Base-by-base conservation (phyloP, 2,113 vertebrate species). In the Xiphophorus hellerii region DNA sequence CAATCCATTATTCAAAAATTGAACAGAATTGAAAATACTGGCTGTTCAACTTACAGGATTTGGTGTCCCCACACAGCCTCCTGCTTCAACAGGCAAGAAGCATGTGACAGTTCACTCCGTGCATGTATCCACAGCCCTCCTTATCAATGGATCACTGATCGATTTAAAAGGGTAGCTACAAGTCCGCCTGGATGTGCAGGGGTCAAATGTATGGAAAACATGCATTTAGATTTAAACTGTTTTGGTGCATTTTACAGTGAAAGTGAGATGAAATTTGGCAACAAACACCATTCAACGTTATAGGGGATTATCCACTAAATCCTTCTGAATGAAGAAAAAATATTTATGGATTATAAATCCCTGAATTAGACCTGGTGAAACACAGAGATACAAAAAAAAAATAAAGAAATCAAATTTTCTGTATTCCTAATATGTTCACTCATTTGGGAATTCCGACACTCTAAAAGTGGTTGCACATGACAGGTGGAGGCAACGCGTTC, bases 131-230 rank as follows among this genome's bases (percentile, higher is more conserved):
- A 70, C 39, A 28, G 31, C 25, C 14, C 76, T 69, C 29, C 3
- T 69, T 60, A 80, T 77, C 60, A 62, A 77, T 65, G 10, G 27
- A 64, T 58, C 25, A 60, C 13, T 42, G 60, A 83, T 72, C n/a
- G 35, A 44, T 33, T 54, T 2, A 51, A 29, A 69, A 8, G 28
- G 64, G 65, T 29, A 58, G 25, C 51, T 58, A 44, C 42, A 51
- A 58, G 29, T 29, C 31, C 11, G 31, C 12, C 72, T 27, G 11
- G 20, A 33, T 35, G 42, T 14, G 28, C 20, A 25, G 3, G 15
- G 22, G 27, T 30, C 77, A 44, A 39, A 72, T 48, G 62, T 58
- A 58, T 74, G 77, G 62, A 78, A 63, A 39, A 39, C 35, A 8
- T 0, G 22, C 22, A 58, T n/a, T 48, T n/a, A 58, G 51, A 58